Conservation (phyloP, 2,113 vertebrate species). For the Nettapus auritus region DNA sequence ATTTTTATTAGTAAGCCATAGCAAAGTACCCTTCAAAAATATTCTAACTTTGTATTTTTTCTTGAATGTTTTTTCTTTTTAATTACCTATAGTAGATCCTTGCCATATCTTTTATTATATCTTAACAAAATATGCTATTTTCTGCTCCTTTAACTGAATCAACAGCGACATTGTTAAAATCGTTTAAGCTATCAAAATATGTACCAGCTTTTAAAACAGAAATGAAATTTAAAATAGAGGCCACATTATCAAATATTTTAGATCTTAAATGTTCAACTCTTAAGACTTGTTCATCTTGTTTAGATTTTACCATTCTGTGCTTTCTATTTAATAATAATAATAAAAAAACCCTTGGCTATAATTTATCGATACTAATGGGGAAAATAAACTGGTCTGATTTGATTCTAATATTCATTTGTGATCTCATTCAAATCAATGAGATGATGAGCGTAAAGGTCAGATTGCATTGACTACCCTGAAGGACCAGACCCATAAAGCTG, state of each 20-base stretch:
- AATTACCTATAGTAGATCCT: background rate
- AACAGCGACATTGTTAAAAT: background rate
- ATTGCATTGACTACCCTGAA: background rate
- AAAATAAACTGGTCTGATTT: background rate
- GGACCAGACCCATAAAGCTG: background rate
- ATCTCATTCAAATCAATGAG: background rate
- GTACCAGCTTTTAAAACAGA: background rate
- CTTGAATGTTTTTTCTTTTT: background rate
- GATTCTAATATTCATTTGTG: background rate
- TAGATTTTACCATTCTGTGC: background rate
- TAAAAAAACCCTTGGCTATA: background rate
- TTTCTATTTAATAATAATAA: background rate
- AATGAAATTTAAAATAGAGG: background rate
- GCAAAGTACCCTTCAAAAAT: background rate
- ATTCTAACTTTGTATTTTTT: background rate
- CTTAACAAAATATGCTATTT: background rate
- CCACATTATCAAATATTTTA: background rate
- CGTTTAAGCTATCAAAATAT: constrained; percentile 20
- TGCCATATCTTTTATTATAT: constrained; percentile 9
- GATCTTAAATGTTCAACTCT: background rate
- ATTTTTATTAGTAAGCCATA: background rate
- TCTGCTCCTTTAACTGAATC: background rate
- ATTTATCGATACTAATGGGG: background rate
- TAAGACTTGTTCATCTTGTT: background rate
- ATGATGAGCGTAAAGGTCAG: background rate